These are phyloP conservation scores for Clarias batrachus DNA, from an alignment of 2,113 vertebrate genomes.

Conservation along the genomic window DNA sequence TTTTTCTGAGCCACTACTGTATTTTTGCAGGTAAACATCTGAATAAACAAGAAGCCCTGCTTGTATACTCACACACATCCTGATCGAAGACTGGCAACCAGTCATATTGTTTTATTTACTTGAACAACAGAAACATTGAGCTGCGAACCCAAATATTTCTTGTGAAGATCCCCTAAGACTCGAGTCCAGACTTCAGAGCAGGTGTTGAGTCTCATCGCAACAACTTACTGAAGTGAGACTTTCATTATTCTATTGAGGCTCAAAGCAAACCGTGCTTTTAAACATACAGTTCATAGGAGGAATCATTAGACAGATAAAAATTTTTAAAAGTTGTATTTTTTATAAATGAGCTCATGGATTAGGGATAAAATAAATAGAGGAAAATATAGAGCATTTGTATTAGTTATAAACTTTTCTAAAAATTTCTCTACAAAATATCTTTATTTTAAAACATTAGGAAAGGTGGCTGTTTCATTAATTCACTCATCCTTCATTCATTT, in stretches of 20 bases:
- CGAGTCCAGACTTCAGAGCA: conserved; percentile 28
- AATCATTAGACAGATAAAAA: neutral
- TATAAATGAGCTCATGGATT: neutral
- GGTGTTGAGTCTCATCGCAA: neutral
- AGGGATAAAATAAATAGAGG: neutral
- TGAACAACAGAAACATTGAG: conserved; percentile 50
- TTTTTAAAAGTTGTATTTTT: neutral
- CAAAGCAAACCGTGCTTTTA: neutral
- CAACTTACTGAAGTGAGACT: neutral
- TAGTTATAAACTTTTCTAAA: neutral
- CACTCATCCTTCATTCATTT: too few relatives aligned
- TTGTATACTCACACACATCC: conserved; percentile 40
- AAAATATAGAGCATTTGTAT: neutral
- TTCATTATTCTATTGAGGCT: neutral
- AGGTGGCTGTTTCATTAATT: neutral
- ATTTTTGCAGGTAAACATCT: conserved; percentile 41
- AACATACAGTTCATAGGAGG: neutral
- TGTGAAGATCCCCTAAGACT: conserved; percentile 30
- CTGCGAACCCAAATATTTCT: conserved; percentile 48
- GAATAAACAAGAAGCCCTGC: conserved; percentile 36
- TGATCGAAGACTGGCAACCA: conserved; percentile 34
- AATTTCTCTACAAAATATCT: neutral
- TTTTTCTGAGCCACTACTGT: neutral
- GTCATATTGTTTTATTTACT: conserved; percentile 47
- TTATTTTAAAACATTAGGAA: neutral